phyloP scores from a whole-genome alignment of 1,140 invertebrate genomes.

The Drosophila baimaii region DNA sequence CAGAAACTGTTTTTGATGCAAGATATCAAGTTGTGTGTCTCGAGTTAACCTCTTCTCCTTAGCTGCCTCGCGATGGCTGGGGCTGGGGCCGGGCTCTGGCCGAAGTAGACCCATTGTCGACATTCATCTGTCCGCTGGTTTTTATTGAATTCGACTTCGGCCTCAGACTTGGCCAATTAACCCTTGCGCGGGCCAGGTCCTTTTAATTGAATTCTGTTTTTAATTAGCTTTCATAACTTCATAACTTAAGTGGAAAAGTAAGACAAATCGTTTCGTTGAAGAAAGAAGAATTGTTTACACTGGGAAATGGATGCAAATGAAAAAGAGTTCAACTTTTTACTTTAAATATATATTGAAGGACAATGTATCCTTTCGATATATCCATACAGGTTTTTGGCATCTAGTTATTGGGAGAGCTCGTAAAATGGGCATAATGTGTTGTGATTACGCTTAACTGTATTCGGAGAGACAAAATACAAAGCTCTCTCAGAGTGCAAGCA shows the following conservation, averaged over 20 bases:
- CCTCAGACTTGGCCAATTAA: constrained; percentile 42
- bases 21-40: constrained; percentile 60
- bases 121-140: constrained; percentile 43
- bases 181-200: constrained; percentile 29
- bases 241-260: constrained; percentile 16
- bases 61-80: constrained; percentile 14
- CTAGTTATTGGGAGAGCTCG: too few species aligned
- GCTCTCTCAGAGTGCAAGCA: too few species aligned
- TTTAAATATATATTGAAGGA: too few species aligned
- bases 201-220: constrained; percentile 21
- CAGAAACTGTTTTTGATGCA: constrained; percentile 49
- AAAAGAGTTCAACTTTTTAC: too few species aligned
- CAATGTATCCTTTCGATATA: too few species aligned
- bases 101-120: constrained; percentile 59
- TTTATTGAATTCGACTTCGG: constrained; percentile 24
- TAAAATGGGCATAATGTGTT: too few species aligned
- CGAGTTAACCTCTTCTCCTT: constrained; percentile 42
- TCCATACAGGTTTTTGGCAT: too few species aligned
- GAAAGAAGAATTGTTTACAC: too few species aligned
- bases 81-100: constrained; percentile 31
- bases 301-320: too few species aligned
- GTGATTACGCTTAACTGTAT: too few species aligned
- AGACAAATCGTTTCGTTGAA: constrained; percentile 13
- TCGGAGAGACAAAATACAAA: too few species aligned
- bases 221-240: constrained; percentile 1